Evolutionary conservation across 2,888 invertebrate genomes (phyloP).

Genomic region (Athalia rosae): DNA sequence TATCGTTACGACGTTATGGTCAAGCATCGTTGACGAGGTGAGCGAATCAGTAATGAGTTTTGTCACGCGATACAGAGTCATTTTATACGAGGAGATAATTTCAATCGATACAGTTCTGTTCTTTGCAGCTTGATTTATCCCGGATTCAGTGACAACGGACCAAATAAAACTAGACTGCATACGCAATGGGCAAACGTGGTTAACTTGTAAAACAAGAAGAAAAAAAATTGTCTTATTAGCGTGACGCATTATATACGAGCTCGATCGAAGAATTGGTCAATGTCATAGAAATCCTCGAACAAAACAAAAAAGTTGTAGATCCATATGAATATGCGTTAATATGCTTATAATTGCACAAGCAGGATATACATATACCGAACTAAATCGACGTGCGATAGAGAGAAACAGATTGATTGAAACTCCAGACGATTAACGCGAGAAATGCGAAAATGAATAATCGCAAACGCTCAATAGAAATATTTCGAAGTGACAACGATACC

Average conservation of each 20-base stretch:
- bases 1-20: constrained; percentile 28
- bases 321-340: too few species aligned
- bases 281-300: too few species aligned
- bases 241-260: too few species aligned
- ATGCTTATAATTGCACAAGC: too few species aligned
- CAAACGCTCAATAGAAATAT: background rate
- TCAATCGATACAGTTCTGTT: constrained; percentile 3
- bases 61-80: constrained; percentile 36
- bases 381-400: background rate
- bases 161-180: background rate
- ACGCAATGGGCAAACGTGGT: too few species aligned
- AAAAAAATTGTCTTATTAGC: too few species aligned
- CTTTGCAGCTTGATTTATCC: background rate
- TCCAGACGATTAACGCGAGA: background rate
- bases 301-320: too few species aligned
- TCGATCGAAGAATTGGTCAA: too few species aligned
- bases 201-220: too few species aligned
- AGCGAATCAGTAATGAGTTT: constrained; percentile 36
- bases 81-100: constrained; percentile 5
- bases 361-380: too few species aligned
- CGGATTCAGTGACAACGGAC: background rate
- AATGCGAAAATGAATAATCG: background rate
- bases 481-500: constrained; percentile 15
- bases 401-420: background rate
- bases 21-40: constrained; percentile 35